phyloP scores from a whole-genome alignment of 2,888 invertebrate species.

The Drosophila merina region DNA sequence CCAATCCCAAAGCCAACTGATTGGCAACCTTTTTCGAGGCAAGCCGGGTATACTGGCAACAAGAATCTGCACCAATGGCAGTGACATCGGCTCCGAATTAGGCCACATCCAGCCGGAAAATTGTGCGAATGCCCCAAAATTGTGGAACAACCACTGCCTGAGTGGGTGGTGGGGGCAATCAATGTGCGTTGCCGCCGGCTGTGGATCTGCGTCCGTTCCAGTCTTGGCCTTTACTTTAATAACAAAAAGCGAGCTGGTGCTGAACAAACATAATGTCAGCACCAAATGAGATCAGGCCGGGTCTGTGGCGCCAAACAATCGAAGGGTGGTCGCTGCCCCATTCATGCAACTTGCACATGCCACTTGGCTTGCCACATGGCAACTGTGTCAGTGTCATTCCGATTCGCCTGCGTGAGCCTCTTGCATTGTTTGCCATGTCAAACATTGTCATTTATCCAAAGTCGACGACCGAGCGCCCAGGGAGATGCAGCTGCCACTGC shows the following conservation, averaged over 20 bases:
- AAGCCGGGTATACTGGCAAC: slow-evolving; percentile 8
- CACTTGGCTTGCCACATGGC: slow-evolving; percentile 50
- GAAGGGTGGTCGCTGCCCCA: slow-evolving; percentile 38
- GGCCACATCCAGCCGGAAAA: slow-evolving; percentile 61
- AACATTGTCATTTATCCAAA: slow-evolving; percentile 74
- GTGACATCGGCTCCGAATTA: slow-evolving; percentile 49
- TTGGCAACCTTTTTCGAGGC: slow-evolving; percentile 29
- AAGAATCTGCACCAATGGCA: slow-evolving; percentile 25
- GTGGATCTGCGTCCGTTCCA: slow-evolving; percentile 33
- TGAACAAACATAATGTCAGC: slow-evolving; percentile 61
- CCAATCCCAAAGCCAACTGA: slow-evolving; percentile 31
- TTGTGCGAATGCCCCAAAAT: slow-evolving; percentile 26
- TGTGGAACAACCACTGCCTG: too few species aligned
- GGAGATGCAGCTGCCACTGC: not conserved
- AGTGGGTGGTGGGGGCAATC: slow-evolving; percentile 43
- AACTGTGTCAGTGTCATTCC: slow-evolving; percentile 70
- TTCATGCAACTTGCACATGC: slow-evolving; percentile 62
- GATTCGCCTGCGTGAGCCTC: slow-evolving; percentile 40
- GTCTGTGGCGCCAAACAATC: slow-evolving; percentile 26
- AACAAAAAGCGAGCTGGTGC: slow-evolving; percentile 52
- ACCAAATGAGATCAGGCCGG: slow-evolving; percentile 72
- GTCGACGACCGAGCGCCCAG: slow-evolving; percentile 33
- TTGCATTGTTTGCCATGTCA: slow-evolving; percentile 70
- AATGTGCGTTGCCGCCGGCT: slow-evolving; percentile 46
- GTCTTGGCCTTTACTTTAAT: slow-evolving; percentile 50